Evolutionary conservation across 2,797 vertebrate species (phyloP), one percentile per base, ranked within the genome.

Genomic region (Discoglossus pictus): DNA sequence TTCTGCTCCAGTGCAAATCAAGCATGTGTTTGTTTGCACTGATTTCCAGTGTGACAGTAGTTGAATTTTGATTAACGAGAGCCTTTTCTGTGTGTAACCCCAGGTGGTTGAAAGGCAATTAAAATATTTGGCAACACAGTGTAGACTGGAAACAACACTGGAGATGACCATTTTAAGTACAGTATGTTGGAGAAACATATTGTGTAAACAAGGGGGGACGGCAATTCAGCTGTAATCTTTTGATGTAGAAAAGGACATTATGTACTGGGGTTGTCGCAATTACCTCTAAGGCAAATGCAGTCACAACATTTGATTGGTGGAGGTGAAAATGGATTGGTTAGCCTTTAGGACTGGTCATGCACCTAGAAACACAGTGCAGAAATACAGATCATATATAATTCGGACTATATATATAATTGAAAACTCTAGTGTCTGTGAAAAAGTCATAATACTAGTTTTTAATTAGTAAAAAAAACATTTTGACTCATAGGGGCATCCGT

Each of bases 101-200:
- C 46, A 51, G 23, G 31, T 38, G 67, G 35, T 31, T 48, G 34
- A 63, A 62, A 50, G 42, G 59, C 56, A 70, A 70, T 70, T 70
- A 70, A 70, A 70, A 63, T 50, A 70, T 50, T 70, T 70, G 59
- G 67, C 67, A 70, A 52, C 60, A n/a, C 21, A 50, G 43, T 42
- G 43, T n/a, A n/a, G n/a, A n/a, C 51, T 15, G 58, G 52, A 6
- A 63, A 60, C 60, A 55, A 27, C 35, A 31, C 61, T 70, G 35
- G 34, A 35, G 51, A 38, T 70, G 52, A 20, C 38, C 24, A 50
- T 63, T 48, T 34, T 56, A 56, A 47, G 55, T n/a, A 21, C 34
- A 56, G 44, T 42, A 20, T 39, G 55, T 31, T 59, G 50, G 44
- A 50, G 65, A 67, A 44, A 35, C 36, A 21, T 35, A 59, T 59